Percentiles rank a stretch among this genome's conserved stretches.
phyloP scores from a whole-genome alignment of 1,140 invertebrate genomes.

The Philaenus spumarius region DNA sequence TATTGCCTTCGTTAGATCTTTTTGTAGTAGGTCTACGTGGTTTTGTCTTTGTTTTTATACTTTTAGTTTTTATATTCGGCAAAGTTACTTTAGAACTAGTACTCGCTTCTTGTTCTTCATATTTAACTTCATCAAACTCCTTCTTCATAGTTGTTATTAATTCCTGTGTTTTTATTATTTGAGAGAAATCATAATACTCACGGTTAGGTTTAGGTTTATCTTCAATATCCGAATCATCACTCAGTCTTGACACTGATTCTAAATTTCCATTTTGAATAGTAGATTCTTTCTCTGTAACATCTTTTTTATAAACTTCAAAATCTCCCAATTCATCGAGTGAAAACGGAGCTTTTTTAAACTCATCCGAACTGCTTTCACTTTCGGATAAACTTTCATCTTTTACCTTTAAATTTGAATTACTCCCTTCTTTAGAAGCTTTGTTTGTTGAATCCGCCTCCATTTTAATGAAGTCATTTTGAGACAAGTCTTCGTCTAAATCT shows the following conservation, averaged over 20 bases:
- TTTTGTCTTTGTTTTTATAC: conserved; percentile 11
- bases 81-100: not conserved
- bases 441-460: too few relatives aligned
- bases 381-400: not conserved
- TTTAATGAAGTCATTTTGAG: too few relatives aligned
- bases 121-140: not conserved
- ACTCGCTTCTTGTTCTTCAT: not conserved
- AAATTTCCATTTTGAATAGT: not conserved
- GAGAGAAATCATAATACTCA: conserved; percentile 28
- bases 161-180: conserved; percentile 21
- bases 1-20: not conserved
- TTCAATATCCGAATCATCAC: conserved; percentile 12
- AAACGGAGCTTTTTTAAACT: conserved; percentile 16
- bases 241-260: not conserved
- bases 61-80: not conserved
- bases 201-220: not conserved
- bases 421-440: not conserved
- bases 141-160: conserved; percentile 13
- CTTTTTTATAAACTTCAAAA: conserved; percentile 10
- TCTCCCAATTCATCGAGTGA: conserved; percentile 16
- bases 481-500: too few relatives aligned
- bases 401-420: not conserved
- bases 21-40: not conserved
- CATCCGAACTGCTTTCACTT: conserved; percentile 18
- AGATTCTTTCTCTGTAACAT: not conserved